Conservation (phyloP, 23 tunicate genomes). For the Halocynthia roretzi region DNA sequence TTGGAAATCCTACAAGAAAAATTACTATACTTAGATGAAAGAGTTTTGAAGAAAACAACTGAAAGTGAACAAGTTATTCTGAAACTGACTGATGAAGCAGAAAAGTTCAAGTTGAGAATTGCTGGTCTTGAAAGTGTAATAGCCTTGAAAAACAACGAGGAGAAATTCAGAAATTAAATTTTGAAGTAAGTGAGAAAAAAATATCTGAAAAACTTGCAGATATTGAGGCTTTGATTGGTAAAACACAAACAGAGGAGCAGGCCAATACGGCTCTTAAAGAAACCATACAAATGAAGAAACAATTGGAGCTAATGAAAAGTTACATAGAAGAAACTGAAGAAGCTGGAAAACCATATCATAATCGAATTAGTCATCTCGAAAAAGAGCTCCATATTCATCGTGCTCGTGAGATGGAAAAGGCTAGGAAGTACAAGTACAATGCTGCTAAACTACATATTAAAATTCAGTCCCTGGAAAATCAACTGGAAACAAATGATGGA, state of each 20-base stretch:
- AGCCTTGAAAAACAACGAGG: neutral
- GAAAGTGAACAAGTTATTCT: conserved; percentile 1
- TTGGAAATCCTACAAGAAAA: conserved; percentile 3
- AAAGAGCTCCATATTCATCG: neutral
- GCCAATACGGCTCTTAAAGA: neutral
- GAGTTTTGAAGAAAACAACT: neutral
- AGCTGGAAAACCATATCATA: conserved; percentile 9
- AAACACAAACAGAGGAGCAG: conserved; percentile 2
- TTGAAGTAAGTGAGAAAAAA: conserved; percentile 1
- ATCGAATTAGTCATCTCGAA: conserved; percentile 10
- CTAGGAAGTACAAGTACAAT: conserved; percentile 22
- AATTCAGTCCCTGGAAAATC: conserved; percentile 22
- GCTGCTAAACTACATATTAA: conserved; percentile 38
- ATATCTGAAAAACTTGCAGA: conserved; percentile 4
- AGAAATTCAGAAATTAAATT: neutral
- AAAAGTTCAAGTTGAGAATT: conserved; percentile 12
- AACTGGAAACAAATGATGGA: conserved; percentile 16
- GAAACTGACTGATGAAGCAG: conserved; percentile 18
- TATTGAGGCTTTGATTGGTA: neutral
- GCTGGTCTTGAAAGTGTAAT: neutral
- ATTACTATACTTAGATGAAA: neutral
- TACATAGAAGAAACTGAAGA: neutral
- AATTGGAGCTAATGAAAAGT: neutral
- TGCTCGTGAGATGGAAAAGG: conserved; percentile 3
- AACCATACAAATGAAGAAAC: conserved; percentile 1